Conservation (phyloP, 2,888 invertebrate species). For the Tyria jacobaeae region DNA sequence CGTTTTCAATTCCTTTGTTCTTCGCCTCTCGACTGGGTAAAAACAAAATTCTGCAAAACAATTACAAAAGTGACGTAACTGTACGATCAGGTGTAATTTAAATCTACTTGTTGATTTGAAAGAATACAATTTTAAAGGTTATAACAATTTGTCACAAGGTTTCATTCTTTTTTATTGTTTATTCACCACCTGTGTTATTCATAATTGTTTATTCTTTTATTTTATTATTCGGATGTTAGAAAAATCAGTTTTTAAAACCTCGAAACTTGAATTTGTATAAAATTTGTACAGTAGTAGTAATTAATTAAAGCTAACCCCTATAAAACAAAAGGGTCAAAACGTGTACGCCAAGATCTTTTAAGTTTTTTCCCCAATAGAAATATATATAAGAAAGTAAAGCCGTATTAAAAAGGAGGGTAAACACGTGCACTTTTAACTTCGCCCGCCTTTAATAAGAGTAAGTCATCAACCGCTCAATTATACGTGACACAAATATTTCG, state of each 20-base stretch:
- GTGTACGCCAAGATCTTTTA: too few species aligned
- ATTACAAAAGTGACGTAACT: constrained; percentile 14
- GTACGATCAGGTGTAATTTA: constrained; percentile 6
- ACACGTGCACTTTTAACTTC: too few species aligned
- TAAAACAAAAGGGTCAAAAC: too few species aligned
- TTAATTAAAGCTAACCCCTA: not conserved
- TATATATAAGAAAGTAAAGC: too few species aligned
- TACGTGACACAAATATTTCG: too few species aligned
- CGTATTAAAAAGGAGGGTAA: too few species aligned
- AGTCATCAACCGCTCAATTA: too few species aligned
- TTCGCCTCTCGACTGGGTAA: constrained; percentile 3
- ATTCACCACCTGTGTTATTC: not conserved
- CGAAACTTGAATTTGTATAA: not conserved
- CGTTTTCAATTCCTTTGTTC: constrained; percentile 14
- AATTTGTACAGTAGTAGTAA: not conserved
- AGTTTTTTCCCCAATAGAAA: too few species aligned
- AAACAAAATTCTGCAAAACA: constrained; percentile 10
- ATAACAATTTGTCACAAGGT: constrained; percentile 13
- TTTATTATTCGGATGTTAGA: not conserved
- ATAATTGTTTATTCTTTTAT: too few species aligned
- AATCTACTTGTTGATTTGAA: not conserved
- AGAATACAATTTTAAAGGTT: constrained; percentile 13
- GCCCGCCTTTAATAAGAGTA: too few species aligned
- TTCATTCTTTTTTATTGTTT: constrained; percentile 1
- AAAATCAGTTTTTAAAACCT: constrained; percentile 1